A percentile compares a stretch with the other conserved stretches of the same genome.
Conservation (phyloP, 2,888 invertebrate species). For the Steinernema carpocapsae region DNA sequence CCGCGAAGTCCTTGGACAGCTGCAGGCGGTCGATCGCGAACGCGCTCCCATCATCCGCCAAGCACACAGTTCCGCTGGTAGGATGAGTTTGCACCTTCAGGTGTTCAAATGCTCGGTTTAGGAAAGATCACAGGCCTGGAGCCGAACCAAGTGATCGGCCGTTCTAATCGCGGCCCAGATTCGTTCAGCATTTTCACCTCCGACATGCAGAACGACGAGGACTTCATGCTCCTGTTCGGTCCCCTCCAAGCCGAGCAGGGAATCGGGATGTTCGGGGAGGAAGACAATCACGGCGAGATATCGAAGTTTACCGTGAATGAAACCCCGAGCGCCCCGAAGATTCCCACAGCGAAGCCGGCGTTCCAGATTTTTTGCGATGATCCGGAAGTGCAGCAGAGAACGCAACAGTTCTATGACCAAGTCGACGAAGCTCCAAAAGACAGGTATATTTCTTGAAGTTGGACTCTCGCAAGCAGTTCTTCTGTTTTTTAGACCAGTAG, state of each 20-base stretch:
- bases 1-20: not conserved
- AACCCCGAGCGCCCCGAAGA: not conserved
- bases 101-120: not conserved
- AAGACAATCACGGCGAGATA: not conserved
- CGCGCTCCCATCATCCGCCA: constrained; percentile 15
- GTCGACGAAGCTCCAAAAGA: no score
- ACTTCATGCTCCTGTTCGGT: constrained; percentile 7
- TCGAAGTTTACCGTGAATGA: not conserved
- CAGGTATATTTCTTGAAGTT: no score
- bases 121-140: constrained; percentile 17
- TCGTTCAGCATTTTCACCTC: constrained; percentile 24
- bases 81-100: not conserved
- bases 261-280: not conserved
- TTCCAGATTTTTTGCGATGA: constrained; percentile 24
- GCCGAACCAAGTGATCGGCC: not conserved
- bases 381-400: constrained; percentile 6
- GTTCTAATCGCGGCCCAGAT: not conserved
- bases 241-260: constrained; percentile 1
- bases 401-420: not conserved
- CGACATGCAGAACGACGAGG: not conserved
- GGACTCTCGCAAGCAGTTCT: no score
- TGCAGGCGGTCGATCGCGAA: not conserved
- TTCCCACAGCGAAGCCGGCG: constrained; percentile 11
- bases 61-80: not conserved
- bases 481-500: no score